Base-by-base conservation (phyloP, 2,888 invertebrate genomes). In the Maniola hyperantus region DNA sequence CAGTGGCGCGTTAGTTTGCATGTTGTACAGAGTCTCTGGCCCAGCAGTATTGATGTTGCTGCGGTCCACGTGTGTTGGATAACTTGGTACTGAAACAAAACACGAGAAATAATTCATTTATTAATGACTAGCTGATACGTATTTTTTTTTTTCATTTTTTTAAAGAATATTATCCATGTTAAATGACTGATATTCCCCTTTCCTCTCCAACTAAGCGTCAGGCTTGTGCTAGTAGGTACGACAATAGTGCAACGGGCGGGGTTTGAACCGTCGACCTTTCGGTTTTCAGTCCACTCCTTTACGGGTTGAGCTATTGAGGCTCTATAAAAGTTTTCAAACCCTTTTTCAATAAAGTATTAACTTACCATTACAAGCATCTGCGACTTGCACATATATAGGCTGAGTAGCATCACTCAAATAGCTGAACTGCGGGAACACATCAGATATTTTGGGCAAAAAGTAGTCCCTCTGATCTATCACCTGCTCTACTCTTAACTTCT, bases 11-110 rank as follows among this genome's bases (percentile, higher is more conserved):
- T 76, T 75, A 1, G 74, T 70, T 62, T 76, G 82, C 71, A 87
- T 75, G 70, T 87, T 89, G 76, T 85, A 89, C 0, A 87, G 1
- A 1, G 64, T n/a, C n/a, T n/a, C n/a, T n/a, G 75, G 62, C 89
- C 89, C 18, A 89, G 63, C 55, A 78, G 72, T 2, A 15, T 26
- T 8, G 62, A 61, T 0, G 73, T 72, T 62, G 57, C 73, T 2
- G 70, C 50, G 15, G 5, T 55, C 48, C n/a, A 15, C 46, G 60
- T 67, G 70, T 18, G 68, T 8, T 2, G 72, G 74, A 42, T 75
- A 72, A 46, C 66, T 71, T 13, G 69, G 59, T 6, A 71, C 79
- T 80, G 76, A 11, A 72, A 76, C 33, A 59, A 34, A 46, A 46
- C 5, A 20, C n/a, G 7, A 46, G 7, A 34, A 34, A n/a, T 13